Evolutionary conservation across 2,888 invertebrate species (phyloP).

Genomic region (Aphidoletes aphidimyza): DNA sequence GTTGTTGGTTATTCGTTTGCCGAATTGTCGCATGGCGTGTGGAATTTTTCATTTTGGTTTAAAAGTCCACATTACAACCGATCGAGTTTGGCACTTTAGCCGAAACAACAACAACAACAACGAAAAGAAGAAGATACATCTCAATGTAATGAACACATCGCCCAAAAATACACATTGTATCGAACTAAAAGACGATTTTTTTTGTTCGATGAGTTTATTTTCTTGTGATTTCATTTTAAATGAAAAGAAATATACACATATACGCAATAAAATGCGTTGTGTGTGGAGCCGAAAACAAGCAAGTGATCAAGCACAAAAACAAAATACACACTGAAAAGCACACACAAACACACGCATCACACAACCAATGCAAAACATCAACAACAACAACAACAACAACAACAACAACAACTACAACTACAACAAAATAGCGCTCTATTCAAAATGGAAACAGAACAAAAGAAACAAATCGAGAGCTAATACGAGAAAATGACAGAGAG

Average conservation of each 20-base stretch:
- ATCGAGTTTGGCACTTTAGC: too few relatives aligned
- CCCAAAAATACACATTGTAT: constrained; percentile 6
- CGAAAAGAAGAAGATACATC: too few relatives aligned
- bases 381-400: not conserved
- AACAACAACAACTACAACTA: not conserved
- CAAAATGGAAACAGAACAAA: constrained; percentile 29
- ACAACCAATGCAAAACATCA: not conserved
- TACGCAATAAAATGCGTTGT: too few relatives aligned
- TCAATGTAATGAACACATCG: constrained; percentile 17
- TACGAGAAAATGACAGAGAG: not conserved
- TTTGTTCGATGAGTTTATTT: not conserved
- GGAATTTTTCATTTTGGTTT: constrained; percentile 24
- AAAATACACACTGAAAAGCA: too few relatives aligned
- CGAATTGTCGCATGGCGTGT: not conserved
- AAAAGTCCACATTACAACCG: not conserved
- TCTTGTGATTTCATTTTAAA: constrained; percentile 18
- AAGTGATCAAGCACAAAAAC: not conserved
- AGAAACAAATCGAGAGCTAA: constrained; percentile 46
- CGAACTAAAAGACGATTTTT: constrained; percentile 1
- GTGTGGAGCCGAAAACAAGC: too few relatives aligned
- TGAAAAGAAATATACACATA: not conserved
- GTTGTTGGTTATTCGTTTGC: too few relatives aligned
- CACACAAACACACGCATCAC: not conserved
- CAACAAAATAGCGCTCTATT: too few relatives aligned
- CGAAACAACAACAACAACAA: too few relatives aligned